These are phyloP conservation scores for Plotosus lineatus DNA, from an alignment of 2,113 vertebrate genomes.

Conservation along the genomic window DNA sequence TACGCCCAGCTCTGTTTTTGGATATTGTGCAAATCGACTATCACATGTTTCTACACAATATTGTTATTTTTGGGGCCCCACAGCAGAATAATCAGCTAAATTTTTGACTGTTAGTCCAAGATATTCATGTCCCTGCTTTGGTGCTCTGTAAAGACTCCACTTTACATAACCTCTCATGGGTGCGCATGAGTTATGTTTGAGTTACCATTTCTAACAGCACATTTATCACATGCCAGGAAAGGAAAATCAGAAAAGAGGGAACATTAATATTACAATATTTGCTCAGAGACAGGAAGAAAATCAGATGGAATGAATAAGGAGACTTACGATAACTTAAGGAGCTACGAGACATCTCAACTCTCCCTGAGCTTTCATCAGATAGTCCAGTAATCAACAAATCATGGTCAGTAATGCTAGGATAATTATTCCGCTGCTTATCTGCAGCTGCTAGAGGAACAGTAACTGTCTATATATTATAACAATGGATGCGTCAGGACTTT, in stretches of 20 bases:
- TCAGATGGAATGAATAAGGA: neutral
- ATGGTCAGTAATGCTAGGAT: neutral
- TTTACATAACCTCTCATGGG: slow-evolving; percentile 11
- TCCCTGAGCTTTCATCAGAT: neutral
- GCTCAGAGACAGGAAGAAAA: neutral
- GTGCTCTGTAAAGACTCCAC: neutral
- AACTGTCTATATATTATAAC: neutral
- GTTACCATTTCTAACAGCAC: neutral
- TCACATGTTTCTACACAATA: neutral
- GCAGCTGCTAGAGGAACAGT: neutral
- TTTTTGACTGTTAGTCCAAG: slow-evolving; percentile 6
- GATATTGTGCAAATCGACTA: neutral
- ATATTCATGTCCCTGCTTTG: neutral
- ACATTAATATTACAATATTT: neutral
- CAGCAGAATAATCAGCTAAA: neutral
- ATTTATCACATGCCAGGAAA: neutral
- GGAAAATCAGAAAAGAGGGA: neutral
- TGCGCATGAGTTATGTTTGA: slow-evolving; percentile 7
- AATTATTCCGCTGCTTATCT: neutral
- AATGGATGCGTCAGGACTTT: neutral
- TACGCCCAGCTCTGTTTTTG: neutral
- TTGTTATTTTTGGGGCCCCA: neutral
- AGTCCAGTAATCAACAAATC: neutral
- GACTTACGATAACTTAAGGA: neutral
- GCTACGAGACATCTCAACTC: neutral